A percentile compares a stretch with the other conserved stretches of the same genome.
These are phyloP conservation scores for Stichopus horrens DNA, from an alignment of 53 echinoderm and acorn worm species.

Conservation along the genomic window DNA sequence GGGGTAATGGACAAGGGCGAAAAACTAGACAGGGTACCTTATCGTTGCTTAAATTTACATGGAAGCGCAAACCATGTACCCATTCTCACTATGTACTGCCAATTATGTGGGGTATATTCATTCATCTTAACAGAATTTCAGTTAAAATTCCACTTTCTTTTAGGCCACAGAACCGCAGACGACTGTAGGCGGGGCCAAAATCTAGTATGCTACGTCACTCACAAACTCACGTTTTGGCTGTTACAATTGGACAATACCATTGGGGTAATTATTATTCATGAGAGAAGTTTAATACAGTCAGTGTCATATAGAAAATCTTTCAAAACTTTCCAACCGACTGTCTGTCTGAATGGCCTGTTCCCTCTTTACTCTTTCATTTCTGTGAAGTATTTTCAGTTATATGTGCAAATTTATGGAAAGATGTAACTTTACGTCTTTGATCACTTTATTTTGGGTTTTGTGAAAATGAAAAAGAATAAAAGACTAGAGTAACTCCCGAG, in stretches of 20 bases:
- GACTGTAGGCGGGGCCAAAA: conserved; percentile 30
- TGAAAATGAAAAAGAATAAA: no score
- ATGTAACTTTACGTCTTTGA: no score
- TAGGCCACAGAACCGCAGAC: neutral
- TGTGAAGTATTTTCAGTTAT: no score
- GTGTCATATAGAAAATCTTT: no score
- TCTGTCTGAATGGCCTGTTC: no score
- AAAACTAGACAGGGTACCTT: neutral
- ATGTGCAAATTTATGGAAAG: no score
- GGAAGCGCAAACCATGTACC: neutral
- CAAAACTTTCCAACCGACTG: no score
- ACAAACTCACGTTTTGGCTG: neutral
- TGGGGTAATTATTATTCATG: neutral
- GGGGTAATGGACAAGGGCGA: conserved; percentile 13
- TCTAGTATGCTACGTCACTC: conserved; percentile 18
- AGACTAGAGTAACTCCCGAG: no score
- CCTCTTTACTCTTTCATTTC: no score
- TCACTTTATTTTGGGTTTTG: no score
- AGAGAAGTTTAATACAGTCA: no score
- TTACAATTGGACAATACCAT: neutral
- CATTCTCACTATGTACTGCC: neutral
- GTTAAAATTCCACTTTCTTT: neutral
- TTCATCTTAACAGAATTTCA: neutral
- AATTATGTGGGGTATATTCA: neutral
- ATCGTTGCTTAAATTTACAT: neutral